Percentiles rank a stretch among this genome's conserved stretches.
These are phyloP conservation scores for Phalanger gymnotis DNA, from an alignment of 2,797 vertebrate species.

Conservation along the genomic window DNA sequence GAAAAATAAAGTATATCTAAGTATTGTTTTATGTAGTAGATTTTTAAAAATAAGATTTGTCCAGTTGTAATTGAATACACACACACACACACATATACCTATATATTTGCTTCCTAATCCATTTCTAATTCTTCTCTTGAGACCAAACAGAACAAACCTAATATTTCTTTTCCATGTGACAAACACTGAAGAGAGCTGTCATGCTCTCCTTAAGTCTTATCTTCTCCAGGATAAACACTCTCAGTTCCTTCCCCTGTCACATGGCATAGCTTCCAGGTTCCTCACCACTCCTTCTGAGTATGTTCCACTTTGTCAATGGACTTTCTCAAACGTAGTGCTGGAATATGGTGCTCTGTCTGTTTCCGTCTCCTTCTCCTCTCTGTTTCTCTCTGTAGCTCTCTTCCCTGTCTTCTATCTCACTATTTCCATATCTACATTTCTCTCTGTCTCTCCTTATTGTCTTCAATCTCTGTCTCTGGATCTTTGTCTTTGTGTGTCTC, in stretches of 20 bases:
- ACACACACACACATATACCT: no score
- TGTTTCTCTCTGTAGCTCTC: background rate
- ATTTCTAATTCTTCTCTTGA: background rate
- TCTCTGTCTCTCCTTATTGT: background rate
- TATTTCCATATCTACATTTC: background rate
- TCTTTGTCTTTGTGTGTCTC: background rate
- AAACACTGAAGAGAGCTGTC: background rate
- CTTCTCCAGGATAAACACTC: background rate
- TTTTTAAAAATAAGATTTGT: background rate
- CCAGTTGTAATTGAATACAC: background rate
- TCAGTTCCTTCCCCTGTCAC: no score
- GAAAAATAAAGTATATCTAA: background rate
- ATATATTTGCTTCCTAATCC: background rate
- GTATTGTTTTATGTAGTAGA: conserved; percentile 17
- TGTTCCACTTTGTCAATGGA: background rate
- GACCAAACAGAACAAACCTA: background rate
- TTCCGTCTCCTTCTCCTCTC: background rate
- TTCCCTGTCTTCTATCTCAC: background rate
- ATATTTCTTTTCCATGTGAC: background rate
- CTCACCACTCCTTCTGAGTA: no score
- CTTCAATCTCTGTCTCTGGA: background rate
- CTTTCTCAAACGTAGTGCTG: background rate
- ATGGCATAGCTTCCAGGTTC: background rate
- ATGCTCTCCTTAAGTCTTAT: background rate
- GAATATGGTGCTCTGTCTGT: background rate